Evolutionary conservation across 2,888 invertebrate species (phyloP).

Genomic region (Orthosia gracilis): DNA sequence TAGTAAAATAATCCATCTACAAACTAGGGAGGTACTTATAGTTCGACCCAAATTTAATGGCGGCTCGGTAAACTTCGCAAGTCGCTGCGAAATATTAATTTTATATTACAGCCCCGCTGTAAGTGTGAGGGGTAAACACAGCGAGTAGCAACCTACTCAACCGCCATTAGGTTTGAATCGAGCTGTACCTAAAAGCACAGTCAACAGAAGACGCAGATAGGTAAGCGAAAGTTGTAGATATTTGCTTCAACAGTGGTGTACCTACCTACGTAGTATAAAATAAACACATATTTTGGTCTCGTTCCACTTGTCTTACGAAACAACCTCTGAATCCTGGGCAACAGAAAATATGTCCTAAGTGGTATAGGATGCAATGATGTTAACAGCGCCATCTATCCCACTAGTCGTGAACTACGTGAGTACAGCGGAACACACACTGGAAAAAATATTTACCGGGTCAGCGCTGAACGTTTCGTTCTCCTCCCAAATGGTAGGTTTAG

Average conservation of each 20-base stretch:
- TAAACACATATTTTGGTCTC: not conserved
- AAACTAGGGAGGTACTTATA: not conserved
- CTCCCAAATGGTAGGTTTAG: not conserved
- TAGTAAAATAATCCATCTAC: not conserved
- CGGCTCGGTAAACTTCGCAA: too few relatives aligned
- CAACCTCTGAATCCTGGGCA: not conserved
- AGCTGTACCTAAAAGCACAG: too few relatives aligned
- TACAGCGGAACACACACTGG: not conserved
- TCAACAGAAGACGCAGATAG: too few relatives aligned
- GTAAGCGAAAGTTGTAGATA: too few relatives aligned
- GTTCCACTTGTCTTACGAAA: not conserved
- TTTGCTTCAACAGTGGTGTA: too few relatives aligned
- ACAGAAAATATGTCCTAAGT: not conserved
- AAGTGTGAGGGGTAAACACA: too few relatives aligned
- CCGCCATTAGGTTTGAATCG: too few relatives aligned
- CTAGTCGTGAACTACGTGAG: constrained; percentile 3
- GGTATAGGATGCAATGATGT: not conserved
- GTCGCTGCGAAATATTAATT: too few relatives aligned
- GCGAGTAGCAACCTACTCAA: too few relatives aligned
- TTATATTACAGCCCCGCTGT: too few relatives aligned
- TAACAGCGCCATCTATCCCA: constrained; percentile 14
- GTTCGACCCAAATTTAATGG: too few relatives aligned
- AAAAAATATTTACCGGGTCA: not conserved
- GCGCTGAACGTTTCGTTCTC: not conserved
- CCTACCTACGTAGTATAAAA: too few relatives aligned